Conservation (phyloP, 1,140 invertebrate genomes). For the Camponotus pennsylvanicus region DNA sequence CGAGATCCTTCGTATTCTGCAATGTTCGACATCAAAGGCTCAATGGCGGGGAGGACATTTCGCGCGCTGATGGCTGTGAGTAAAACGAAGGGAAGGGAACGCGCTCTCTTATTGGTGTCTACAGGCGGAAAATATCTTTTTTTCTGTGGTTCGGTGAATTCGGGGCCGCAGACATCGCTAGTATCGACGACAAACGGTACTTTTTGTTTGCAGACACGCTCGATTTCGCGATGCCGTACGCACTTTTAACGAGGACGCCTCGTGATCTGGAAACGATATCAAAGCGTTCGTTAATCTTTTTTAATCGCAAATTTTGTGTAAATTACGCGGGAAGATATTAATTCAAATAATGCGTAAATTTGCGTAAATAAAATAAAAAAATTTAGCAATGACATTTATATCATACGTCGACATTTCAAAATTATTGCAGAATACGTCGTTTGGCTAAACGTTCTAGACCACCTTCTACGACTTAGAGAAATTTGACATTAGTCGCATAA, state of each 20-base stretch:
- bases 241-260: constrained; percentile 1
- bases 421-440: constrained; percentile 6
- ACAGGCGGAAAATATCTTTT: constrained; percentile 50
- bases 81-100: constrained; percentile 20
- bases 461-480: constrained; percentile 28
- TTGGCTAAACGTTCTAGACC: background rate
- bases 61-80: constrained; percentile 37
- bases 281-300: constrained; percentile 31
- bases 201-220: constrained; percentile 26
- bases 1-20: constrained; percentile 52
- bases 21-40: constrained; percentile 69
- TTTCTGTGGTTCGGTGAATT: constrained; percentile 39
- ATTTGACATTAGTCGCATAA: constrained; percentile 52
- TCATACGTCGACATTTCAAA: background rate
- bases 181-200: constrained; percentile 29
- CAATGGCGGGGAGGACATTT: constrained; percentile 41
- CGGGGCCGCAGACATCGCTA: constrained; percentile 7
- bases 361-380: background rate
- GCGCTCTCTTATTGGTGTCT: constrained; percentile 41
- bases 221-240: constrained; percentile 46
- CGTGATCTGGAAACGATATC: background rate
- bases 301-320: constrained; percentile 20
- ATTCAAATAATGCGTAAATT: background rate
- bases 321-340: background rate
- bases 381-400: constrained; percentile 6